phyloP scores from a whole-genome alignment of 1,140 invertebrate genomes.

The Platyura marginata region DNA sequence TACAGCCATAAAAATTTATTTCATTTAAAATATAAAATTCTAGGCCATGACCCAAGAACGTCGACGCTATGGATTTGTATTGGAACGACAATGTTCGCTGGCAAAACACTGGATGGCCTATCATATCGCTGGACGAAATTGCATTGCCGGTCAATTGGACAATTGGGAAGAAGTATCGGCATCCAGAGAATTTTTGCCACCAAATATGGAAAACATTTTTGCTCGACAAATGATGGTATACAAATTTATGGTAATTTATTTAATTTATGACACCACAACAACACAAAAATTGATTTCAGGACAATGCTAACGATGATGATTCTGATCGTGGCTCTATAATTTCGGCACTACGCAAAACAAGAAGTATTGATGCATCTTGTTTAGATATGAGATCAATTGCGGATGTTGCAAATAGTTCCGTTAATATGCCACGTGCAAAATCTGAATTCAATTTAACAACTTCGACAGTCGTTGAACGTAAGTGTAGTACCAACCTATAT shows the following conservation, averaged over 20 bases:
- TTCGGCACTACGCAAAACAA: constrained; percentile 64
- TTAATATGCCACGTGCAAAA: constrained; percentile 54
- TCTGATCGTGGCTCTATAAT: constrained; percentile 38
- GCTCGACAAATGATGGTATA: constrained; percentile 47
- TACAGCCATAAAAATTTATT: neutral
- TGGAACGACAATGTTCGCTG: constrained; percentile 77
- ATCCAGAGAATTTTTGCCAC: constrained; percentile 65
- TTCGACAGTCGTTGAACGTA: constrained; percentile 27
- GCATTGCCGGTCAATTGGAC: constrained; percentile 63
- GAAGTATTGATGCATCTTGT: constrained; percentile 75
- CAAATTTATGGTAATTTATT: neutral
- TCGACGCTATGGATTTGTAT: constrained; percentile 77
- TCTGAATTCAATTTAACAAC: constrained; percentile 71
- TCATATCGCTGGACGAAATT: constrained; percentile 54
- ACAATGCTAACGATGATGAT: constrained; percentile 31
- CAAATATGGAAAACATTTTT: constrained; percentile 62
- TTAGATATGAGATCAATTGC: constrained; percentile 54
- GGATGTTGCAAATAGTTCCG: constrained; percentile 33
- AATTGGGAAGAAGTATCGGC: constrained; percentile 77
- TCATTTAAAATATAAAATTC: neutral
- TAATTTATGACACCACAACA: neutral
- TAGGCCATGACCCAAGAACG: constrained; percentile 89
- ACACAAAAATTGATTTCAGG: constrained; percentile 9
- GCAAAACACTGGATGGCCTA: constrained; percentile 84
- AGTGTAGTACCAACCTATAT: constrained; percentile 1